Conservation (phyloP, 2,888 invertebrate species). For the Magallana nippona region DNA sequence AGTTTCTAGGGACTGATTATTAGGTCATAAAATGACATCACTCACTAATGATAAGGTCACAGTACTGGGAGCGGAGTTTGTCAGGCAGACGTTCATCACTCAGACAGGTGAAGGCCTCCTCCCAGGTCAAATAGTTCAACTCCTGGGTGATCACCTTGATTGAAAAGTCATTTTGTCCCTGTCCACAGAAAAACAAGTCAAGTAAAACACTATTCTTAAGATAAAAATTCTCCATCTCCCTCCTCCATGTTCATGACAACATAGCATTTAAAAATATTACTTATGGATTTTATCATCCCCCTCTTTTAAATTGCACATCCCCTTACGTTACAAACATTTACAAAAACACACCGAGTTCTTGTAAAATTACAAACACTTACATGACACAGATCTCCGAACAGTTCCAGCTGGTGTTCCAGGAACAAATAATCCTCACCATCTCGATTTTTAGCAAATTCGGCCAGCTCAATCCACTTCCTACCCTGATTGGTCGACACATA, state of each 20-base stretch:
- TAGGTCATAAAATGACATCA: neutral
- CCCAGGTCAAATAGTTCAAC: conserved; percentile 77
- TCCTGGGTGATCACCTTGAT: conserved; percentile 77
- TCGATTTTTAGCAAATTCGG: conserved; percentile 71
- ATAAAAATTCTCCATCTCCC: too few relatives aligned
- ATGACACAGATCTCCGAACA: conserved; percentile 77
- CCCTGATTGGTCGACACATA: conserved; percentile 77
- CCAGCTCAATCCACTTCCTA: conserved; percentile 71
- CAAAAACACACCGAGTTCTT: neutral
- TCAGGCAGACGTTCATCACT: conserved; percentile 75
- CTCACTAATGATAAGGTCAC: conserved; percentile 78
- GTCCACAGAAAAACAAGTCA: conserved; percentile 41
- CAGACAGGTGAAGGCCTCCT: conserved; percentile 77
- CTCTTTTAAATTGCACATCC: too few relatives aligned
- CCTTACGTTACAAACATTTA: too few relatives aligned
- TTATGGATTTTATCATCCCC: too few relatives aligned
- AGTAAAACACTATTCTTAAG: too few relatives aligned
- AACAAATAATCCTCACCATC: conserved; percentile 76
- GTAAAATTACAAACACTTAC: conserved; percentile 63
- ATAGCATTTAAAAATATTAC: too few relatives aligned
- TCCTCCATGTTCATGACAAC: too few relatives aligned
- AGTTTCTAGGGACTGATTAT: conserved; percentile 7
- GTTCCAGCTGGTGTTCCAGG: conserved; percentile 76
- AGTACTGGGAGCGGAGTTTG: conserved; percentile 77
- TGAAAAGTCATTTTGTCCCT: conserved; percentile 78